Base-by-base conservation (phyloP, 1,140 invertebrate species). In the Vanessa atalanta region DNA sequence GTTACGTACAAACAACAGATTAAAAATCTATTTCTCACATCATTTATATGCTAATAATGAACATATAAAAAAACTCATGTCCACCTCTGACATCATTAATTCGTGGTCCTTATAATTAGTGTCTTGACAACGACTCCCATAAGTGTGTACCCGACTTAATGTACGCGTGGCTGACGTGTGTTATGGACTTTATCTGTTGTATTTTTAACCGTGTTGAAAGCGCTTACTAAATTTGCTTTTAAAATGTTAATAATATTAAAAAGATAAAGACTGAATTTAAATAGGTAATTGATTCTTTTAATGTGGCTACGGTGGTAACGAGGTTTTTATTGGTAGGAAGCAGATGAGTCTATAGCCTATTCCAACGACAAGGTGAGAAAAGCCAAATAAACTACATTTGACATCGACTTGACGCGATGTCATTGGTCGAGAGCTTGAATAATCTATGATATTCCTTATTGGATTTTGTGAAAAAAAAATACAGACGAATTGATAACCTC, bases 131-230 rank as follows among this genome's bases (percentile, higher is more conserved):
- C 75, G 83, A 86, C 23, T 57, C 16, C 20, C 9, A 14, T 57
- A 80, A 88, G 73, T 84, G 79, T 80, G 83, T 85, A 76, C 75
- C 72, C 74, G 79, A 72, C 82, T 79, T 87, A 82, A 85, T 83
- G 80, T 78, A 68, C 76, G 73, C 61, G 61, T 71, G 75, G 68
- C 51, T 78, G 83, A 80, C 80, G 81, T 83, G 77, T 82, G 77
- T 82, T 83, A 86, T 82, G 71, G 71, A 53, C 69, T 82, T 83
- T 86, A 85, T 79, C 79, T 79, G 69, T 66, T 72, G 75, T 66
- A 61, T 69, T 76, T 74, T 63, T 73, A 60, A 75, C 74, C 67
- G 77, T 75, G 60, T 75, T 47, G 51, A 67, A 61, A 73, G 65
- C 51, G 14, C 37, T 67, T 60, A 61, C 71, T 48, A 20, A 61